These are phyloP conservation scores for Catostylus mosaicus DNA, from an alignment of 30 jellyfish, hydroid and myxozoan genomes.

Conservation along the genomic window DNA sequence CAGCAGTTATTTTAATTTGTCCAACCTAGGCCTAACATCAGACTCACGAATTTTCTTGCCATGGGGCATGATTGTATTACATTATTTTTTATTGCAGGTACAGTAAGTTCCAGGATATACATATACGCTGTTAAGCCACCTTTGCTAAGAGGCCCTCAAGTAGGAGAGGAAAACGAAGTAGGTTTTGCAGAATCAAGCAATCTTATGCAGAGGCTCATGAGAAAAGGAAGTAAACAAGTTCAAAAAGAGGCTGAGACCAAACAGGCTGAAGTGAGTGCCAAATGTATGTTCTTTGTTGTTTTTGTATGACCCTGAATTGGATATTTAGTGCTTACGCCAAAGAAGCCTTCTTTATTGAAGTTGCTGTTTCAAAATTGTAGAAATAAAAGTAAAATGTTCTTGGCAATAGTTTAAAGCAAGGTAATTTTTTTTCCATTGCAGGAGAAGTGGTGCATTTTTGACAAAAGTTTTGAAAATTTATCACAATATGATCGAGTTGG, in stretches of 20 bases:
- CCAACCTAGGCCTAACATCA: no score
- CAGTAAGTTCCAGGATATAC: neutral
- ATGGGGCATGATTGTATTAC: neutral
- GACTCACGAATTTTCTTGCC: neutral
- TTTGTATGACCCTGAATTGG: no score
- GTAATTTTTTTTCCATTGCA: no score
- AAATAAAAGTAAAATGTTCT: no score
- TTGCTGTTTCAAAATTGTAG: no score
- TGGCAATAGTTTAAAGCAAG: no score
- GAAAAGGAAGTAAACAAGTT: neutral
- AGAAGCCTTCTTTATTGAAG: no score
- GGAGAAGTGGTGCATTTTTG: slow-evolving; percentile 18
- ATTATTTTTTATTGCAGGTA: neutral
- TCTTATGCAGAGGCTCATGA: slow-evolving; percentile 4
- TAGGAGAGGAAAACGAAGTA: neutral
- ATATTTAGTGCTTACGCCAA: no score
- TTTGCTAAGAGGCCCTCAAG: neutral
- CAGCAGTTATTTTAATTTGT: neutral
- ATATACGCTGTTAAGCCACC: slow-evolving; percentile 9
- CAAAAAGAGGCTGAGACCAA: neutral
- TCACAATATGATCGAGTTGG: slow-evolving; percentile 1
- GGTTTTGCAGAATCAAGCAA: neutral
- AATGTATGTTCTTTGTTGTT: no score
- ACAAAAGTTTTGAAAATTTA: neutral
- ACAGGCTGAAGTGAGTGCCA: no score